Base-by-base conservation (phyloP, 2,797 vertebrate species). In the Margarornis squamiger region DNA sequence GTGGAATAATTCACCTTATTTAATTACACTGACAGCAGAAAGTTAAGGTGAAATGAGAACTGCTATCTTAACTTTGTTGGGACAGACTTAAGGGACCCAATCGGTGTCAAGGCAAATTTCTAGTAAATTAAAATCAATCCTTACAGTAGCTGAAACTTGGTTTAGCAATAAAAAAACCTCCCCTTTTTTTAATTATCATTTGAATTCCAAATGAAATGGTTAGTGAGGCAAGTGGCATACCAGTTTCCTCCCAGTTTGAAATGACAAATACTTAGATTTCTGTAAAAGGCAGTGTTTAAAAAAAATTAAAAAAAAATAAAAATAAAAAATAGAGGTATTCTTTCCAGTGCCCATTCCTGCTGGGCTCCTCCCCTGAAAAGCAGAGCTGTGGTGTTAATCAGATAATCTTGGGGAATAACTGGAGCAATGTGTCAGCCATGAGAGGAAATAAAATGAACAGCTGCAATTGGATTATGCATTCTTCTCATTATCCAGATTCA, bases 391-490 rank as follows among this genome's bases (percentile, higher is more conserved):
- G 23, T 39, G 66, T 45, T 92, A 73, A 89, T 74, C 84, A 86
- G 39, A 57, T 63, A 91, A 92, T 92, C 79, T 55, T 45, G 38
- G 39, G 80, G 79, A 90, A 90, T 86, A 94, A 93, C 76, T 55
- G 32, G 77, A 97, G 86, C 76, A 90, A 67, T 23, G 63, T 63
- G 70, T 74, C 95, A 79, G 39, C 82, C 66, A 78, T 0, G 79
- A 81, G 80, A 96, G 58, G 78, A 86, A 81, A 85, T 48, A 54
- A 92, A 95, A 83, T 0, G 32, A 90, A 48, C 82, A 90, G 41
- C 79, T 88, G 76, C 66, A 70, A 83, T 43, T 88, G 78, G 89
- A 88, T 96, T 95, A 91, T 72, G 75, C 76, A 90, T 91, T 92
- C 78, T 18, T 66, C 88, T 93, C 92, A 91, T 96, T 96, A 95